These are phyloP conservation scores for Oppia nitens DNA, from an alignment of 1,140 invertebrate genomes.

Conservation along the genomic window DNA sequence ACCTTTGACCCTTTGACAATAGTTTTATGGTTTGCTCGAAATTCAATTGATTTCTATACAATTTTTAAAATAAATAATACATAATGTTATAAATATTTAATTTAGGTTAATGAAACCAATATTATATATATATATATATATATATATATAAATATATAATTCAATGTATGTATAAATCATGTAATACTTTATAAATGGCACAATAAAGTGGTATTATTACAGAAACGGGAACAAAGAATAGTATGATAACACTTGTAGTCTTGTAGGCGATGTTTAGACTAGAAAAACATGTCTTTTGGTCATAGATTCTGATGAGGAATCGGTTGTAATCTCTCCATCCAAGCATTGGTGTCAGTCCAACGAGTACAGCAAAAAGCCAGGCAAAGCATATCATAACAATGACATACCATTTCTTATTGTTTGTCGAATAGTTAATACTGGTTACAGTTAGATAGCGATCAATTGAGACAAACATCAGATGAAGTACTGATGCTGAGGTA, in stretches of 20 bases:
- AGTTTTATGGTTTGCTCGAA: no score
- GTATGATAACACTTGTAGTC: neutral
- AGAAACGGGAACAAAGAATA: neutral
- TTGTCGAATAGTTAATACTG: neutral
- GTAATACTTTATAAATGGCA: neutral
- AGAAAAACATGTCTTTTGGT: neutral
- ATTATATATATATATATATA: no score
- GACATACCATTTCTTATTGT: neutral
- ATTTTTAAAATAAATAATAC: no score
- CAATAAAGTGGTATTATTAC: neutral
- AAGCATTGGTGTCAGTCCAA: neutral
- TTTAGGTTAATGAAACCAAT: no score
- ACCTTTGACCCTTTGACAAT: no score
- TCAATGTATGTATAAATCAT: no score
- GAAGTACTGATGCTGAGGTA: neutral
- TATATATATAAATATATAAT: no score
- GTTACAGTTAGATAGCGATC: neutral
- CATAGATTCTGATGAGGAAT: neutral
- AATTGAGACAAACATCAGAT: neutral
- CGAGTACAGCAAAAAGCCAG: neutral
- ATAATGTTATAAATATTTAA: no score
- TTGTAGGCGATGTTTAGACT: neutral
- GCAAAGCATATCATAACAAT: neutral
- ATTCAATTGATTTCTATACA: no score
- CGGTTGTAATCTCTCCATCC: neutral